Evolutionary conservation across 2,113 vertebrate species (phyloP).

Genomic region (Emydura subglobosa): DNA sequence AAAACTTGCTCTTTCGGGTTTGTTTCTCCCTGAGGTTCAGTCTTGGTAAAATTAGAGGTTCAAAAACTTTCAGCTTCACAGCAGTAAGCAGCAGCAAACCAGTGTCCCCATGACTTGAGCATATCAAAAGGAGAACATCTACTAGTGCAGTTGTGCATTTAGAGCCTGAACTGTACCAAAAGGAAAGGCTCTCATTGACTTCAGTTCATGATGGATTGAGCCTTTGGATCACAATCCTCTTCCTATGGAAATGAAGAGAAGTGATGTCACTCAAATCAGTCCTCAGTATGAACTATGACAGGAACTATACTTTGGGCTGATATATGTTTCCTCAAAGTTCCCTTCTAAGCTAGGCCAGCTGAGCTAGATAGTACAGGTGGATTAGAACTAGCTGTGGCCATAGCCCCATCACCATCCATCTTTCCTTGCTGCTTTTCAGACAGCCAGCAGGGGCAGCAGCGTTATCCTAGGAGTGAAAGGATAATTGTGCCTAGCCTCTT

Average conservation of each 20-base stretch:
- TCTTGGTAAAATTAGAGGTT: not conserved
- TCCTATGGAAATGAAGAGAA: not conserved
- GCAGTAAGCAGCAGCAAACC: not conserved
- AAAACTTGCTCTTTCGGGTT: not conserved
- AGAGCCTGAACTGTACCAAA: not conserved
- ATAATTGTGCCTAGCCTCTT: not conserved
- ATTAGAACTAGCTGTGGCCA: not conserved
- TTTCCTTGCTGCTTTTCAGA: not conserved
- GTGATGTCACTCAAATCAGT: not conserved
- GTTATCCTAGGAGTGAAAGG: not conserved
- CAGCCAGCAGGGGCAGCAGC: not conserved
- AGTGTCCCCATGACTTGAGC: not conserved
- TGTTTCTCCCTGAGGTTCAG: not conserved
- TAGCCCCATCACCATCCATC: fast-evolving
- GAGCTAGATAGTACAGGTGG: not conserved
- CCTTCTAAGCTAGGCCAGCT: not conserved
- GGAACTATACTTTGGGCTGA: not conserved
- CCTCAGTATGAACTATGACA: not conserved
- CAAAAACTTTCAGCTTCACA: not conserved
- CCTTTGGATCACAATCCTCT: not conserved
- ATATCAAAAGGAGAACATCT: not conserved
- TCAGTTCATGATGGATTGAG: not conserved
- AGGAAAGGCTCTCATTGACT: not conserved
- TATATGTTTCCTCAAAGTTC: not conserved
- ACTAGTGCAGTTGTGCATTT: not conserved